phyloP scores from a whole-genome alignment of 2,113 vertebrate species.

The Bambusicola thoracicus region DNA sequence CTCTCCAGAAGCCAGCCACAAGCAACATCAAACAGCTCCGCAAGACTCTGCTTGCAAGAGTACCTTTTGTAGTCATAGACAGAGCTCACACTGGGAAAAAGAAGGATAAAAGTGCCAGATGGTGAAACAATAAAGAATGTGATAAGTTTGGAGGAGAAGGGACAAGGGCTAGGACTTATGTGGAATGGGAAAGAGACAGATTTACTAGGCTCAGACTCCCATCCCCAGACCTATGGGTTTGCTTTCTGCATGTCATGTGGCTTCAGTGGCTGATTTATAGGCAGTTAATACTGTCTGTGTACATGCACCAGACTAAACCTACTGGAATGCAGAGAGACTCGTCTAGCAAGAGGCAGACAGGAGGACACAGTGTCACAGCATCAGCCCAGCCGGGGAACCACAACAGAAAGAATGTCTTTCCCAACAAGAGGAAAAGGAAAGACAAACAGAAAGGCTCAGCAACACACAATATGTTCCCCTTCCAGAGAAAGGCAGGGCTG shows the following conservation, averaged over 20 bases:
- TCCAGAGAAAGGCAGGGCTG: neutral
- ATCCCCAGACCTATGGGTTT: conserved; percentile 11
- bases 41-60: neutral
- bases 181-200: neutral
- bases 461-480: neutral
- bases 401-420: conserved; percentile 58
- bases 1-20: neutral
- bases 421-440: conserved; percentile 24
- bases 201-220: neutral
- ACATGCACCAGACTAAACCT: conserved; percentile 45
- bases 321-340: conserved; percentile 62
- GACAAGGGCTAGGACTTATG: neutral
- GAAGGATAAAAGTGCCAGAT: neutral
- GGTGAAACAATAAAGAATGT: neutral
- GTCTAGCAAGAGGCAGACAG: conserved; percentile 44
- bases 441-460: conserved; percentile 36
- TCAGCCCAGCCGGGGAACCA: conserved; percentile 41
- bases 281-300: conserved; percentile 22
- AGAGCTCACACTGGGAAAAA: neutral
- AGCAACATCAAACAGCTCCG: neutral
- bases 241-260: neutral
- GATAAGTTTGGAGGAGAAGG: neutral
- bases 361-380: conserved; percentile 53
- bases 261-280: conserved; percentile 29
- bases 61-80: neutral